Evolutionary conservation across 2,888 invertebrate genomes (phyloP).

Genomic region (Pegoplata infirma): DNA sequence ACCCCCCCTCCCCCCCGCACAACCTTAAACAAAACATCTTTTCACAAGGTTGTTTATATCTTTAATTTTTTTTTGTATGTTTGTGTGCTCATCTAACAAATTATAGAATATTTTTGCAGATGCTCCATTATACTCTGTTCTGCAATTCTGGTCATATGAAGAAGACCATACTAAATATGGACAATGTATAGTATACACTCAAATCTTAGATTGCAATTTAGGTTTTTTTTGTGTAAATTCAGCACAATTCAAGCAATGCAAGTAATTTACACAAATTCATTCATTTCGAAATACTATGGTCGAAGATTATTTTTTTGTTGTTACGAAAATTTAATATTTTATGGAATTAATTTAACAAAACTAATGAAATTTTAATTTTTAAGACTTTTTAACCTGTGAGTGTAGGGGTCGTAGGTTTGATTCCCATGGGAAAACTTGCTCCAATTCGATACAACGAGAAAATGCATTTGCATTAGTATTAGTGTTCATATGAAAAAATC

Average conservation of each 20-base stretch:
- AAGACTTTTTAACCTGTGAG: no score
- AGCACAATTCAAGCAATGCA: conserved; percentile 43
- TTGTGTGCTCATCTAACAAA: conserved; percentile 30
- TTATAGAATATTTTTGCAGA: conserved; percentile 44
- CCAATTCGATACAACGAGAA: no score
- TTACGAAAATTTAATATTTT: no score
- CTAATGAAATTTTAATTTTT: no score
- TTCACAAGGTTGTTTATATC: background rate
- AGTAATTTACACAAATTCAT: conserved; percentile 38
- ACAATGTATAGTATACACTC: conserved; percentile 1
- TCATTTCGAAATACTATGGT: background rate
- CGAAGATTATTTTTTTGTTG: no score
- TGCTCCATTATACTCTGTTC: conserved; percentile 1
- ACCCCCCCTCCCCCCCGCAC: no score
- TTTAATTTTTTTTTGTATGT: background rate
- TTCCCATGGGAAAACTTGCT: no score
- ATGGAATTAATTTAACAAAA: no score
- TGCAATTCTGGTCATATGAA: background rate
- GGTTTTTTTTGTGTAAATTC: conserved; percentile 28
- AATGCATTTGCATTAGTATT: no score
- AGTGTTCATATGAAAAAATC: no score
- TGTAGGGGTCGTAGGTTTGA: no score
- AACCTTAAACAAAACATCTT: no score
- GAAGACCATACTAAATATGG: background rate
- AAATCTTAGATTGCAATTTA: conserved; percentile 42